A percentile compares a stretch with the other conserved stretches of the same genome.
phyloP scores from a whole-genome alignment of 2,113 vertebrate species.

The Microcebus jonahi region DNA sequence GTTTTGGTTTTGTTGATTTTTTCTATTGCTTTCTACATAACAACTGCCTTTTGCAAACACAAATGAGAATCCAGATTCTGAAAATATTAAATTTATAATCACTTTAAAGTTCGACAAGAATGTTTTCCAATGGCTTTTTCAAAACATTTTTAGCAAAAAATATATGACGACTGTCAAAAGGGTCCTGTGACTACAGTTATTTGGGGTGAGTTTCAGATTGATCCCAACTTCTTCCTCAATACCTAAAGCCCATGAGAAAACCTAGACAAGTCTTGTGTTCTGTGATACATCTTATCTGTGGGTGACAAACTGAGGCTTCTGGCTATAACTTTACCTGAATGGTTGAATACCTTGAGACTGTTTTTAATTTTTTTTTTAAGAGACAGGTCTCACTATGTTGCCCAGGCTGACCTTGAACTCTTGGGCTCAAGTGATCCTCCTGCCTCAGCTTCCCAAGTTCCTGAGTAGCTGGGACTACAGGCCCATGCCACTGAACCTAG shows the following conservation, averaged over 20 bases:
- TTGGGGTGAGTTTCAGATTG: conserved; percentile 13
- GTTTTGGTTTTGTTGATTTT: conserved; percentile 2
- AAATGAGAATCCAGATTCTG: neutral
- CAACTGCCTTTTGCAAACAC: neutral
- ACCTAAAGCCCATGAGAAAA: neutral
- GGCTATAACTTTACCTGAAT: neutral
- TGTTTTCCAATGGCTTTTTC: neutral
- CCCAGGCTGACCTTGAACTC: neutral
- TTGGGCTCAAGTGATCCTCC: neutral
- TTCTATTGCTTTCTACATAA: neutral
- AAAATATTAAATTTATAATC: conserved; percentile 14
- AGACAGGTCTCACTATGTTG: neutral
- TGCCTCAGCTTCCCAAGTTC: neutral
- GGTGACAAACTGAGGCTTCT: neutral
- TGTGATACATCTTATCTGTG: neutral
- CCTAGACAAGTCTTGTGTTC: neutral
- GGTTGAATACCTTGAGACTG: neutral
- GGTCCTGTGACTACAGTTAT: neutral
- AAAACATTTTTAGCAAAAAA: neutral
- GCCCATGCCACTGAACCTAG: too few species aligned
- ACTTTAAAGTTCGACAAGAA: neutral
- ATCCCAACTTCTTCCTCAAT: conserved; percentile 3
- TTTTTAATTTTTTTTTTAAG: neutral
- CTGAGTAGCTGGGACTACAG: neutral
- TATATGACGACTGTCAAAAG: neutral